Conservation (phyloP, 1,140 invertebrate species). For the Diabrotica virgifera region DNA sequence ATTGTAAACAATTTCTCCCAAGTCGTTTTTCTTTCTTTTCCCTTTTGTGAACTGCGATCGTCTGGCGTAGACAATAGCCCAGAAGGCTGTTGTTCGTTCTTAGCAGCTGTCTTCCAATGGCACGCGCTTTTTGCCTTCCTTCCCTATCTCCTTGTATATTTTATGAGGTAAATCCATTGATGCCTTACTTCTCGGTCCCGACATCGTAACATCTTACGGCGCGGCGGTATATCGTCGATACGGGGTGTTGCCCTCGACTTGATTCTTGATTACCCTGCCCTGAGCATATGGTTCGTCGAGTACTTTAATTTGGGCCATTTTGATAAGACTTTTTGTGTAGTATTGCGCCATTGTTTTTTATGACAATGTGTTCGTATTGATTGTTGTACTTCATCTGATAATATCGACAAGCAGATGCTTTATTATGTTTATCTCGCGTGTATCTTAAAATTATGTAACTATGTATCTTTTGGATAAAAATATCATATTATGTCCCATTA, state of each 20-base stretch:
- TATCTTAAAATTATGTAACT: too few relatives aligned
- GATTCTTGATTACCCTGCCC: conserved; percentile 12
- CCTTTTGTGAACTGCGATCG: conserved; percentile 11
- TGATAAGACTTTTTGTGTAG: not conserved
- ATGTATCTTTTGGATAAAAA: too few relatives aligned
- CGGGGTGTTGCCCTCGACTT: conserved; percentile 14
- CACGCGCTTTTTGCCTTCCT: conserved; percentile 14
- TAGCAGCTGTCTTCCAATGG: conserved; percentile 15
- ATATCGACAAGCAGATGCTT: too few relatives aligned
- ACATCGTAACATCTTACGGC: conserved; percentile 9
- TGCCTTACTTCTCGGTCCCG: not conserved
- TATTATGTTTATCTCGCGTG: too few relatives aligned
- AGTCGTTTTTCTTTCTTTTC: conserved; percentile 12
- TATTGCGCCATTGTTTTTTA: too few relatives aligned
- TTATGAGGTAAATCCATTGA: conserved; percentile 13
- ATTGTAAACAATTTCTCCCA: conserved; percentile 4
- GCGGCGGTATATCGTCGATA: conserved; percentile 4
- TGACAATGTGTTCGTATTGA: too few relatives aligned
- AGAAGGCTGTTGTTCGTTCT: conserved; percentile 8
- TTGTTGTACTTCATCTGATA: too few relatives aligned
- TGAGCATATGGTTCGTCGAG: conserved; percentile 6
- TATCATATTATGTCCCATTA: too few relatives aligned
- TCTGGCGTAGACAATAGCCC: conserved; percentile 14
- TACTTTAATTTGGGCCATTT: not conserved
- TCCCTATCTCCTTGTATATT: conserved; percentile 1